Base-by-base conservation (phyloP, 2,888 invertebrate genomes). In the Calameuta filiformis region DNA sequence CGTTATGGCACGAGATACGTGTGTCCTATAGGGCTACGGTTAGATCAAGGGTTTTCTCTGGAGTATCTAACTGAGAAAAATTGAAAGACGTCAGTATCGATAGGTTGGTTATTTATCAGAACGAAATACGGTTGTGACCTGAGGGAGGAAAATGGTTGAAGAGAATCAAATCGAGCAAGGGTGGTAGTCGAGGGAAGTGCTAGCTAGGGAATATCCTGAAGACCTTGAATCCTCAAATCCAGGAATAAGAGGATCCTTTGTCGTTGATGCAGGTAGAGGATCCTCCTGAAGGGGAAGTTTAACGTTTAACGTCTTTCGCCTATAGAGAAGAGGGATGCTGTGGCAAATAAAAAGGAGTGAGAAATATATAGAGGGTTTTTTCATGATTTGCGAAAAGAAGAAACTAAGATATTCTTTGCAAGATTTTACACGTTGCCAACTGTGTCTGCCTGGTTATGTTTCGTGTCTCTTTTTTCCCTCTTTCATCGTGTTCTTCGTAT, bases 51-150 rank as follows among this genome's bases (percentile, higher is more conserved):
- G 9, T 23, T 56, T 23, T 15, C 56, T 56, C 56, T 56, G 23
- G 56, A 56, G 56, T 56, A 56, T 56, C 56, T 71, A 31, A 71
- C 71, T 71, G 71, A 71, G 71, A 71, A 34, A 71, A 71, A 71
- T 71, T 71, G 71, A 31, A 71, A 71, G 75, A 76, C 76, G 73
- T 81, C 77, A 79, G 77, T 79, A 84, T 82, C 78, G 83, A 84
- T 83, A 75, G 79, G 77, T 77, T 79, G 81, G 80, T 83, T 83
- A 85, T 86, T 85, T 82, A 84, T 85, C 86, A 85, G 77, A 3
- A 12, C 30, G 23, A n/a, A 71, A 71, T 71, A 34, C 33, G 31
- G 31, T 31, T 31, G 71, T 71, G 71, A 71, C 71, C 71, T 71
- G 11, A 34, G 56, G 23, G 56, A 56, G 23, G 56, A 56, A 56